Base-by-base conservation (phyloP, 2,797 vertebrate genomes). In the Borostomias antarcticus region DNA sequence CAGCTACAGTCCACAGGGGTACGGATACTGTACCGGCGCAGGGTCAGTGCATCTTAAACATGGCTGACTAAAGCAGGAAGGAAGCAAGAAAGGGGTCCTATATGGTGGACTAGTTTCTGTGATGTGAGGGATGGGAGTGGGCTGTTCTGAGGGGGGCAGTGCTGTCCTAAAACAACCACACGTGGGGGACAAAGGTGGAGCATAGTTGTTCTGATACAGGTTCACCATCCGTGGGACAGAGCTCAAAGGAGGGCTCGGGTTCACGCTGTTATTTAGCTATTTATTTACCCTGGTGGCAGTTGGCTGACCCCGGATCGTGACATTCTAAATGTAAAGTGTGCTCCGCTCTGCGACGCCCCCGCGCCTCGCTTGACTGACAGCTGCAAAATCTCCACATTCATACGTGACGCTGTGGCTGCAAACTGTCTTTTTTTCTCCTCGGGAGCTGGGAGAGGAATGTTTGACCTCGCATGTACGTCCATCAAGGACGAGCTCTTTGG, bases 231-330 rank as follows among this genome's bases (percentile, higher is more conserved):
- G 32, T 69, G 71, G 32, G 52, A 52, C 58, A 25, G 37, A 3
- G 65, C 30, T 25, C 59, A 45, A 54, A 58, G 57, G 70, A 66
- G 54, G 62, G 1, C 7, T 35, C 43, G 9, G n/a, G 65, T 64
- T 73, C 4, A 30, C 40, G 69, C 62, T 57, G 70, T 77, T 70
- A 66, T 78, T 77, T 69, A 65, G 54, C 57, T 69, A 72, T 80
- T 72, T 77, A 77, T 84, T 82, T 75, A 72, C 70, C 61, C 26
- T 57, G 37, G 64, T 53, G 57, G 60, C 67, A 73, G 72, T 29
- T 67, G 63, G 26, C 40, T 70, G 75, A 78, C 64, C 72, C 65
- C 33, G 58, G 47, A 29, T 69, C 52, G 65, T 52, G 65, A 72
- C 71, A 40, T 62, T 74, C 51, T 59, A 68, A 75, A 81, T 74